phyloP scores from a whole-genome alignment of 2,113 vertebrate genomes.

The Pseudorhombus dupliciocellatus region DNA sequence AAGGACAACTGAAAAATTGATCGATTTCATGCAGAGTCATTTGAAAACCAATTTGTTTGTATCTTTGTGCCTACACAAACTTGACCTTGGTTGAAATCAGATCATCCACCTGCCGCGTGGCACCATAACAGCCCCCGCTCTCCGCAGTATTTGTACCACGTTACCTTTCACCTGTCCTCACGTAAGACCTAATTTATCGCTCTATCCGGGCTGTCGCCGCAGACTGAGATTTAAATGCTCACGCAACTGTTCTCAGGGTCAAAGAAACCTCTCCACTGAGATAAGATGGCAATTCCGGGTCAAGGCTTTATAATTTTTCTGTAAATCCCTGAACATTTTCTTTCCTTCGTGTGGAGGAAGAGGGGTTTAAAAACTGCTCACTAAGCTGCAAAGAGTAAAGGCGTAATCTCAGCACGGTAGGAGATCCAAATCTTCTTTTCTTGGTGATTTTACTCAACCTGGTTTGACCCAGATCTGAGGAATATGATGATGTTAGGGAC shows the following conservation, averaged over 20 bases:
- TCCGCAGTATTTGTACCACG: neutral
- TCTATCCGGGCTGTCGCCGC: neutral
- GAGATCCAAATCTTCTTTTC: slow-evolving; percentile 51
- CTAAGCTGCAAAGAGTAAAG: slow-evolving; percentile 32
- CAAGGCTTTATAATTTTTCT: slow-evolving; percentile 31
- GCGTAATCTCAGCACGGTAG: slow-evolving; percentile 36
- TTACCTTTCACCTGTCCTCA: slow-evolving; percentile 26
- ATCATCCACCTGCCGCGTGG: neutral
- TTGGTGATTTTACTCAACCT: slow-evolving; percentile 38
- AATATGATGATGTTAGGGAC: slow-evolving; percentile 39
- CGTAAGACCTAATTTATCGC: slow-evolving; percentile 23
- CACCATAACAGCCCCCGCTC: neutral
- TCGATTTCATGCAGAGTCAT: too few species aligned
- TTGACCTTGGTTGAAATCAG: neutral
- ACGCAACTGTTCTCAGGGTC: slow-evolving; percentile 31
- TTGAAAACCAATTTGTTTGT: neutral
- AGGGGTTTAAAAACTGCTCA: slow-evolving; percentile 36
- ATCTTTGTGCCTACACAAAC: neutral
- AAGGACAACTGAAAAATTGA: neutral
- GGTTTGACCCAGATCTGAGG: slow-evolving; percentile 39
- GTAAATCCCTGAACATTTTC: slow-evolving; percentile 46
- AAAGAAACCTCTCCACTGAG: slow-evolving; percentile 21
- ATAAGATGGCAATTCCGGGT: slow-evolving; percentile 43
- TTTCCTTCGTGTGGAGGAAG: slow-evolving; percentile 33
- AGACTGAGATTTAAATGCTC: slow-evolving; percentile 32